Evolutionary conservation across 1,140 invertebrate species (phyloP).

Genomic region (Dendrolimus kikuchii): DNA sequence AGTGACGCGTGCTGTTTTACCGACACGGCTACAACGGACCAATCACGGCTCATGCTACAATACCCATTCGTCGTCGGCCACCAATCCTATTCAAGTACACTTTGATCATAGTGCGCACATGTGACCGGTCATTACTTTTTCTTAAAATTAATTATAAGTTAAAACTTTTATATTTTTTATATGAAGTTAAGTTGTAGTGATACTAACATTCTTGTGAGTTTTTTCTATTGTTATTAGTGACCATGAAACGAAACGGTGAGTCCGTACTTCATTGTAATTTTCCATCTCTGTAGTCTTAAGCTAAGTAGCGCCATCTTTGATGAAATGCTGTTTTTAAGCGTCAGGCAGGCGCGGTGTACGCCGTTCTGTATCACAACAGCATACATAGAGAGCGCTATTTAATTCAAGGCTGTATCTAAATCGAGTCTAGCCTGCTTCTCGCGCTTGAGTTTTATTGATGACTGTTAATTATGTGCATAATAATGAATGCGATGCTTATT

Average conservation of each 20-base stretch:
- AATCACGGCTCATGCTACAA: constrained; percentile 31
- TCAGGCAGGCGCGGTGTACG: no score
- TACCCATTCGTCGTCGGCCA: constrained; percentile 20
- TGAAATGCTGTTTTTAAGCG: background rate
- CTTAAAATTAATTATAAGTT: constrained; percentile 15
- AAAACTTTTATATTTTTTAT: constrained; percentile 9
- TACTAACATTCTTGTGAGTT: background rate
- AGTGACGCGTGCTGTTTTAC: constrained; percentile 29
- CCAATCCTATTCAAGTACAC: constrained; percentile 39
- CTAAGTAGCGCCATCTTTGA: constrained; percentile 6
- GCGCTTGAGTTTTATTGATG: background rate
- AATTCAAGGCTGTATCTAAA: no score
- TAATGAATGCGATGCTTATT: no score
- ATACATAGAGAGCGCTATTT: constrained; percentile 28
- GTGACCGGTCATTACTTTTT: constrained; percentile 40
- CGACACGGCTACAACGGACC: constrained; percentile 17
- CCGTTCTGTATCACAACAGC: background rate
- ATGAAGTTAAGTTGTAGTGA: constrained; percentile 4
- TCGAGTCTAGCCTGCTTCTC: background rate
- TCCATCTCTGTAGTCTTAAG: background rate
- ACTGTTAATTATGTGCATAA: background rate
- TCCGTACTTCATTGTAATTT: constrained; percentile 12
- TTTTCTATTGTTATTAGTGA: constrained; percentile 10
- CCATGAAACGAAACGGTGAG: constrained; percentile 52
- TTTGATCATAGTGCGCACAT: constrained; percentile 44